Base-by-base conservation (phyloP, 2,797 vertebrate genomes). In the Lates japonicus region DNA sequence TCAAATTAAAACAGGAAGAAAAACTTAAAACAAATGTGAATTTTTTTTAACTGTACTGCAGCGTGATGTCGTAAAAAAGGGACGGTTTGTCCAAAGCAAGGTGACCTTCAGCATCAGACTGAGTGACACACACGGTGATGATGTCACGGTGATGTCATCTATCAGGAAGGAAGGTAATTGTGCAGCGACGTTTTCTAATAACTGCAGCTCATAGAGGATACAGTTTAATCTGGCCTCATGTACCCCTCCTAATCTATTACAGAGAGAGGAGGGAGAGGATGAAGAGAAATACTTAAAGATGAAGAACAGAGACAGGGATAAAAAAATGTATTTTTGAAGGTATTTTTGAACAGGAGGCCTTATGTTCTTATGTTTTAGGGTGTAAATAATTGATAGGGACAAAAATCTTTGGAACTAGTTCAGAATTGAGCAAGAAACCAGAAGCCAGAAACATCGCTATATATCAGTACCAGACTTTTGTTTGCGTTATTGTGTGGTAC, bases 71-170 rank as follows among this genome's bases (percentile, higher is more conserved):
- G 25, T 29, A 29, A 29, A 61, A 64, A 70, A 57, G 39, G 29
- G 35, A 51, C 39, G 39, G 61, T 83, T 85, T 76, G 59, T 73
- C 61, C 59, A 62, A 44, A 78, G 61, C 68, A 91, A 90, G 83
- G 87, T 89, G 86, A 90, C 91, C 86, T 83, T 86, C 66, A 71
- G 44, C 41, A 31, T 71, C 70, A 80, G 61, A 82, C 75, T 48
- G 37, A 55, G 37, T 55, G 63, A 64, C 54, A 83, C 71, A 48
- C 29, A 61, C 61, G 78, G 63, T 74, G 64, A 83, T 78, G 79
- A 87, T 85, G 89, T 87, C 84, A 85, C 64, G 0, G 64, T 78
- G 89, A 90, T 89, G 87, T 78, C 73, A 90, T 84, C 80, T 55
- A 44, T 87, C 81, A 84, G 68, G 33, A 49, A 73, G 49, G 64